Base-by-base conservation (phyloP, 2,113 vertebrate genomes). In the Xiphorhynchus elegans region DNA sequence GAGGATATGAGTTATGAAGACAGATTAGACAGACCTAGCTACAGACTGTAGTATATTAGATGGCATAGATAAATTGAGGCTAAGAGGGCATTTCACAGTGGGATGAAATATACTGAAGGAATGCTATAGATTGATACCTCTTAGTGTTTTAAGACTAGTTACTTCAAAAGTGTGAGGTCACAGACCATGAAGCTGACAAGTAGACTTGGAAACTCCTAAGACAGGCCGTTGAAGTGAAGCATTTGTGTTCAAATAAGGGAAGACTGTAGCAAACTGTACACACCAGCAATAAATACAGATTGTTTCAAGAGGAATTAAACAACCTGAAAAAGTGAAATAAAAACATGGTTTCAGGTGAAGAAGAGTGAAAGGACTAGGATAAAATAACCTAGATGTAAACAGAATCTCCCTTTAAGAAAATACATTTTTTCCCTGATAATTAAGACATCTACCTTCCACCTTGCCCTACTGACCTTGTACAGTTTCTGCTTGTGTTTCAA, bases 1-100 rank as follows among this genome's bases (percentile, higher is more conserved):
- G 82, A 85, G 72, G 78, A 88, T 96, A 88, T 92, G 93, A 95
- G 87, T 96, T 97, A 96, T 93, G 94, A 95, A 96, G 95, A 91
- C 93, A 93, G 95, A 97, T 97, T 91, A 96, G 84, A 94, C 91
- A 94, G 93, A 91, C 72, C 82, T 85, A 93, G 87, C 87, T 92
- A 91, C 67, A 83, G 93, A 78, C 78, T 88, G 44, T 80, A 86
- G 84, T 94, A 78, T 94, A 88, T 95, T 93, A 95, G 84, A 89
- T 84, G 94, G 82, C 85, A 63, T n/a, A 93, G 95, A 96, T 94
- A 94, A 97, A 97, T 94, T 91, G 89, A 83, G 95, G 89, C 70
- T 75, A 95, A 69, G 91, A 88, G 93, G 85, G 75, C 90, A 90
- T 93, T 85, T 94, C 78, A n/a, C 75, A 86, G 55, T 80, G 70